Conservation (phyloP, 2,113 vertebrate genomes). For the Ictalurus furcatus region DNA sequence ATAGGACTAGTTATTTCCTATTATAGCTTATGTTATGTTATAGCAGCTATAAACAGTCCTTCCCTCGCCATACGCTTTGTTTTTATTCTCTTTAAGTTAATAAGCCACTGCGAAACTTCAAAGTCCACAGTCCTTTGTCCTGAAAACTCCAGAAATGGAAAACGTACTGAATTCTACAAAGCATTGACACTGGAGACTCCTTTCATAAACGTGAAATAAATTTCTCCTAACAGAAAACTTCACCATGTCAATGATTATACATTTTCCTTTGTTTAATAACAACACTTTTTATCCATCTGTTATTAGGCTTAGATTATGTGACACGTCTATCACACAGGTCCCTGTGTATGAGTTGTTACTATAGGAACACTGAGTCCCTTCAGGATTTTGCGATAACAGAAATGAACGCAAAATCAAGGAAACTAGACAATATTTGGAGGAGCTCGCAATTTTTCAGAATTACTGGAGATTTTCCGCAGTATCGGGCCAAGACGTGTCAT, state of each 20-base stretch:
- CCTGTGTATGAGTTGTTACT: background rate
- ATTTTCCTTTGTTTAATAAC: background rate
- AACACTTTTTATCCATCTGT: background rate
- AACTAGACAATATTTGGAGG: too few relatives aligned
- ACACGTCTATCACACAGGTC: background rate
- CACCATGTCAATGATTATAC: background rate
- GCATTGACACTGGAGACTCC: background rate
- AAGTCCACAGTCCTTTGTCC: background rate
- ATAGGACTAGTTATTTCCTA: background rate
- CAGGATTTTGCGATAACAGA: too few relatives aligned
- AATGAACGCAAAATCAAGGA: too few relatives aligned
- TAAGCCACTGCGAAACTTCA: background rate
- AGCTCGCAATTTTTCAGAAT: too few relatives aligned
- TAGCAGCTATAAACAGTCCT: background rate
- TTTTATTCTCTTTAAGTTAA: background rate
- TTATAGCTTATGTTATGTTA: background rate
- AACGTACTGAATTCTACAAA: background rate
- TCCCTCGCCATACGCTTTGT: background rate
- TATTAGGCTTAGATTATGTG: background rate
- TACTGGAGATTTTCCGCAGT: too few relatives aligned
- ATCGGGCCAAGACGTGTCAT: too few relatives aligned
- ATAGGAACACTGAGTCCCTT: background rate
- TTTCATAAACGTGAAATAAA: background rate
- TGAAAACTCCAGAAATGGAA: background rate
- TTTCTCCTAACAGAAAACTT: background rate